phyloP scores from a whole-genome alignment of 2,113 vertebrate genomes.

The Paramormyrops kingsleyae region DNA sequence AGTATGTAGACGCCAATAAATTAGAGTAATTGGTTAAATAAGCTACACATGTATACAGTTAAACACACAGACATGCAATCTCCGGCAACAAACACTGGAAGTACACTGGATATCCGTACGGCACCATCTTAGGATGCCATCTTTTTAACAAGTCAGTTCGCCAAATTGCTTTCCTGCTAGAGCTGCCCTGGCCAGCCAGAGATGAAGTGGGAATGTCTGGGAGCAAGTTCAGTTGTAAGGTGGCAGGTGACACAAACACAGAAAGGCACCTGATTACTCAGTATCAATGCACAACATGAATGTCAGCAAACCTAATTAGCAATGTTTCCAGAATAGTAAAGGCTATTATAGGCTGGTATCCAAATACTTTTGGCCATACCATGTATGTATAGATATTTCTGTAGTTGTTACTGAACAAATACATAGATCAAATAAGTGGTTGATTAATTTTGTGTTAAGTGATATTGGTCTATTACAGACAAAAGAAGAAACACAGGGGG shows the following conservation, averaged over 20 bases:
- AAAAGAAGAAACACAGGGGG: not conserved
- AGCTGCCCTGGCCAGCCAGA: not conserved
- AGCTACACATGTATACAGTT: not conserved
- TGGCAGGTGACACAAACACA: not conserved
- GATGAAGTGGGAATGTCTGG: not conserved
- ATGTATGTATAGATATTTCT: not conserved
- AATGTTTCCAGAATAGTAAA: not conserved
- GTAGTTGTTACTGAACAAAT: not conserved
- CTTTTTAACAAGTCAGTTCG: not conserved
- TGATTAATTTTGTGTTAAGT: not conserved
- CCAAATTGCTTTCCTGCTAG: not conserved
- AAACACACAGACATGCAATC: not conserved
- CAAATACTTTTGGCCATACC: not conserved
- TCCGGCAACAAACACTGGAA: not conserved
- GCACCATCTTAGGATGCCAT: not conserved
- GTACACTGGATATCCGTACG: not conserved
- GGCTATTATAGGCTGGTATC: not conserved
- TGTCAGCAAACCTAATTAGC: not conserved
- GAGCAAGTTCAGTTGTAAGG: not conserved
- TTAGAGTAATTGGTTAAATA: not conserved
- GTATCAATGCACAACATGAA: not conserved
- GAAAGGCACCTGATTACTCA: not conserved
- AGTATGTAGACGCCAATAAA: not conserved
- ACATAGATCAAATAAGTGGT: not conserved
- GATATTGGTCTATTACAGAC: not conserved